These are phyloP conservation scores for Drosophila sordidula DNA, from an alignment of 2,888 invertebrate species.

Conservation along the genomic window DNA sequence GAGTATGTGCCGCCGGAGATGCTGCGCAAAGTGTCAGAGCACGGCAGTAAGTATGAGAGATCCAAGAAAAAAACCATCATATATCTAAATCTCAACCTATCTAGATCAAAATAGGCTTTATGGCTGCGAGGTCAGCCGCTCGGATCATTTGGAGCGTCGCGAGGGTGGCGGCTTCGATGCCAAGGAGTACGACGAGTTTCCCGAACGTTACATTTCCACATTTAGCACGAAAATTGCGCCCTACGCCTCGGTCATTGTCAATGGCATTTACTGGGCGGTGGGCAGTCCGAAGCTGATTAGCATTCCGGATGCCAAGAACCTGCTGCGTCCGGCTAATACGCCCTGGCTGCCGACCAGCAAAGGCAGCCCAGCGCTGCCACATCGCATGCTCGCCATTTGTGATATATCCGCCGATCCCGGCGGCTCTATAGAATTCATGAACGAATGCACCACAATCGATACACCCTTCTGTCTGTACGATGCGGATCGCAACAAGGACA, in stretches of 20 bases:
- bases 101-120: conserved; percentile 97
- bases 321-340: conserved; percentile 94
- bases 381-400: conserved; percentile 97
- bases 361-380: conserved; percentile 94
- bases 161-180: conserved; percentile 96
- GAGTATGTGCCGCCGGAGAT: conserved; percentile 98
- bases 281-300: conserved; percentile 98
- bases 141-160: conserved; percentile 96
- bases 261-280: conserved; percentile 99
- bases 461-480: conserved; percentile 99
- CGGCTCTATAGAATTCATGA: conserved; percentile 99
- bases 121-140: conserved; percentile 96
- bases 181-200: conserved; percentile 94
- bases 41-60: conserved; percentile 91
- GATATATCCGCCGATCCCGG: conserved; percentile 99
- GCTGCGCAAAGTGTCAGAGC: conserved; percentile 97
- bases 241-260: conserved; percentile 97
- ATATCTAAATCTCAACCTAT: not conserved
- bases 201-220: conserved; percentile 97
- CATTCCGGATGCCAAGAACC: conserved; percentile 98
- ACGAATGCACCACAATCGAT: conserved; percentile 99
- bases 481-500: conserved; percentile 98
- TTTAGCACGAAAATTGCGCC: conserved; percentile 99
- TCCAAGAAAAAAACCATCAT: not conserved
- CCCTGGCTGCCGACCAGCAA: conserved; percentile 97